A percentile compares a stretch with the other conserved stretches of the same genome.
Conservation (phyloP, 2,113 vertebrate species). For the Sceloporus tristichus region DNA sequence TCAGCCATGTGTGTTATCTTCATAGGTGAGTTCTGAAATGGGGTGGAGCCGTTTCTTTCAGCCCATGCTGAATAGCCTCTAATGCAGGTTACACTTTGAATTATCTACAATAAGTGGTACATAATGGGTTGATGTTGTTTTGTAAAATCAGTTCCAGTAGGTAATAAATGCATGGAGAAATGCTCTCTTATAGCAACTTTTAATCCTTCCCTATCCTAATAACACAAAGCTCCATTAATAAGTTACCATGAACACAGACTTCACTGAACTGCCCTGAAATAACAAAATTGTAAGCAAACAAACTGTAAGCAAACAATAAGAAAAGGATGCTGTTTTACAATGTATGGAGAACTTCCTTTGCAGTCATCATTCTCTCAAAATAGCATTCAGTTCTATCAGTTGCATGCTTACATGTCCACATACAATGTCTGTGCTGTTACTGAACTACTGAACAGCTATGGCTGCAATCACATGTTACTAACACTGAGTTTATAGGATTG, state of each 20-base stretch:
- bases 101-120: not conserved
- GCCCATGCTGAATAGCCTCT: too few species aligned
- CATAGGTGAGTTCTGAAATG: too few species aligned
- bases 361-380: not conserved
- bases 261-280: not conserved
- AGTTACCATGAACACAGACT: not conserved
- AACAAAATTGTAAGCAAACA: not conserved
- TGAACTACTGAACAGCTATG: too few species aligned
- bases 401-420: not conserved
- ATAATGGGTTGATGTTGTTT: not conserved
- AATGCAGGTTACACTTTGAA: not conserved
- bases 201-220: not conserved
- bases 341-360: not conserved
- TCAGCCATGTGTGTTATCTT: too few species aligned
- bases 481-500: too few species aligned
- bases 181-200: not conserved
- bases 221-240: not conserved
- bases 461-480: too few species aligned
- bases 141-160: not conserved
- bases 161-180: not conserved
- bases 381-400: not conserved
- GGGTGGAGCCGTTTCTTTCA: too few species aligned
- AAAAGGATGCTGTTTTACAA: not conserved
- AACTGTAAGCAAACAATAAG: not conserved
- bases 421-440: too few species aligned